Evolutionary conservation across 2,797 vertebrate genomes (phyloP).

Genomic region (Danio jaintianensis): DNA sequence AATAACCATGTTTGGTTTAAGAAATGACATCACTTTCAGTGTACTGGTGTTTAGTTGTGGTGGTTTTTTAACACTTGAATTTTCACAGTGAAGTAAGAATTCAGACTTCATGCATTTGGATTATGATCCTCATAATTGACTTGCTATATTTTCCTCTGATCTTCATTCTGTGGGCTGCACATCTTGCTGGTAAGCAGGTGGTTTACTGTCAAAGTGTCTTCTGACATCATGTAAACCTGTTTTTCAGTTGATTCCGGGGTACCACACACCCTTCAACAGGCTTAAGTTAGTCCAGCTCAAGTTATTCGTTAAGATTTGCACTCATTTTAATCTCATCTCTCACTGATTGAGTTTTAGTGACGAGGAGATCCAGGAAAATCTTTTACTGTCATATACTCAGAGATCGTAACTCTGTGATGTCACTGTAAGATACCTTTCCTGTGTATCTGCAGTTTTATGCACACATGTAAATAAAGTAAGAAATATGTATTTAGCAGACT

Average conservation of each 20-base stretch:
- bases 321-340: not conserved
- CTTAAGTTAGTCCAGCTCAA: not conserved
- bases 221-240: not conserved
- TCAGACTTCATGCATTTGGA: not conserved
- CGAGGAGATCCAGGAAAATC: not conserved
- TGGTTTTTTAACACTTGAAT: slow-evolving; percentile 33
- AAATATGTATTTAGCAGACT: slow-evolving; percentile 21
- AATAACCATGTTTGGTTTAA: slow-evolving; percentile 22
- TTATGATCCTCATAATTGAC: not conserved
- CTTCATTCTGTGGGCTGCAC: not conserved
- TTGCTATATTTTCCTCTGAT: not conserved
- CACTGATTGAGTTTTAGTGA: not conserved
- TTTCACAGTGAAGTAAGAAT: slow-evolving; percentile 45
- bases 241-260: not conserved
- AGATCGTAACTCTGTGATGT: slow-evolving; percentile 1
- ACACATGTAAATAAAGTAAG: slow-evolving; percentile 66
- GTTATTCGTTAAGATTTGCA: not conserved
- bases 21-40: not conserved
- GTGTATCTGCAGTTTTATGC: slow-evolving; percentile 44
- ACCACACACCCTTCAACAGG: not conserved
- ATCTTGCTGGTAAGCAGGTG: slow-evolving; percentile 3
- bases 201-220: not conserved
- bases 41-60: not conserved
- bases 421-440: not conserved
- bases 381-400: slow-evolving; percentile 1